These are phyloP conservation scores for Apodemus speciosus DNA, from an alignment of 2,113 vertebrate species.

Conservation along the genomic window DNA sequence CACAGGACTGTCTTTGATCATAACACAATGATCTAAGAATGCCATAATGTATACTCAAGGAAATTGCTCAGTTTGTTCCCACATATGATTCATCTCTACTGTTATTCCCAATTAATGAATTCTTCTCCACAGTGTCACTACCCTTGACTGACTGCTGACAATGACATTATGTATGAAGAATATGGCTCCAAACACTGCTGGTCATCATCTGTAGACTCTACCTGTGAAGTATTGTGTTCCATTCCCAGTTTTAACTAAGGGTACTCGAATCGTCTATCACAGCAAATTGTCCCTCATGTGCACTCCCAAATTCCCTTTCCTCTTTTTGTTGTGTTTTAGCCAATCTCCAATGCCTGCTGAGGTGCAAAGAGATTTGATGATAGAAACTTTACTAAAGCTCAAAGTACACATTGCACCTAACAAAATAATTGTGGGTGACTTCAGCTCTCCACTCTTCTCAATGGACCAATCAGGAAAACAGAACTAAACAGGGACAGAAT, in stretches of 20 bases:
- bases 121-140: neutral
- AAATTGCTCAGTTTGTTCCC: no score
- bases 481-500: no score
- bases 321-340: neutral
- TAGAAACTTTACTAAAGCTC: no score
- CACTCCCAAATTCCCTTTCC: neutral
- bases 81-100: fast-evolving
- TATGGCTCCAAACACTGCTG: neutral
- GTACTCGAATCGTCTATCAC: fast-evolving
- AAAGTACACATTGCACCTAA: no score
- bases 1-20: fast-evolving
- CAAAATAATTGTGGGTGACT: no score
- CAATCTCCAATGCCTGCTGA: neutral
- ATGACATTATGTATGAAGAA: no score
- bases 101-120: neutral
- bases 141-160: neutral
- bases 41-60: fast-evolving
- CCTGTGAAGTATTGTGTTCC: neutral
- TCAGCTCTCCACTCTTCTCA: no score
- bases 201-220: no score
- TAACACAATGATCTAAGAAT: fast-evolving
- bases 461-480: no score
- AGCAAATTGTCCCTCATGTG: neutral
- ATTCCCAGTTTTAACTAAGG: neutral
- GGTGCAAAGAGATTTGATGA: neutral